Conservation (phyloP, 2,113 vertebrate genomes). For the Tupaia chinensis region DNA sequence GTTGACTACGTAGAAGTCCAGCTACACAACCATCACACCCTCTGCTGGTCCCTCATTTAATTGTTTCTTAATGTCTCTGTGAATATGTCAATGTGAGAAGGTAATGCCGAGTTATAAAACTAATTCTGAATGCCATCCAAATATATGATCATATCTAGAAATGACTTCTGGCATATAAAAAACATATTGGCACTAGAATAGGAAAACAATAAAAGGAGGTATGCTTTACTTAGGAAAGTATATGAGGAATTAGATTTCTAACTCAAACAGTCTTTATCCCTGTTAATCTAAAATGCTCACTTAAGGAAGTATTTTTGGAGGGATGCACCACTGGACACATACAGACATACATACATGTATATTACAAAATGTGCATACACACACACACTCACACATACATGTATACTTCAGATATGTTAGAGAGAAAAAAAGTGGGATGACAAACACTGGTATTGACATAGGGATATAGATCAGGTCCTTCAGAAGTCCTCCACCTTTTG, state of each 20-base stretch:
- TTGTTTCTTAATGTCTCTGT: background rate
- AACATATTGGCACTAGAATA: background rate
- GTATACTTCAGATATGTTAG: background rate
- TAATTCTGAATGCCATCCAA: background rate
- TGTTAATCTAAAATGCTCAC: background rate
- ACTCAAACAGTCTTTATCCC: background rate
- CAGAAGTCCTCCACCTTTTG: background rate
- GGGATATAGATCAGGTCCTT: background rate
- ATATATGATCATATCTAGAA: background rate
- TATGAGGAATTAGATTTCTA: background rate
- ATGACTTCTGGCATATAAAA: background rate
- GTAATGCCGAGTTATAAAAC: background rate
- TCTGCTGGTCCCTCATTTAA: background rate
- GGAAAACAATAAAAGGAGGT: background rate
- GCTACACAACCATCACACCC: too few relatives aligned
- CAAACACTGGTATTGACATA: background rate
- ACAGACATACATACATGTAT: too few relatives aligned
- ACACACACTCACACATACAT: background rate
- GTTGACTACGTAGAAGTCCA: too few relatives aligned
- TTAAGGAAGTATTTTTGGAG: background rate
- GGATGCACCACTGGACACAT: background rate
- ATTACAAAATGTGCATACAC: too few relatives aligned
- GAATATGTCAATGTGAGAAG: background rate
- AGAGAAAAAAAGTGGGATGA: background rate
- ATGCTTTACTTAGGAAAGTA: background rate